Evolutionary conservation across 2,113 vertebrate species (phyloP).

Genomic region (Fulica atra): DNA sequence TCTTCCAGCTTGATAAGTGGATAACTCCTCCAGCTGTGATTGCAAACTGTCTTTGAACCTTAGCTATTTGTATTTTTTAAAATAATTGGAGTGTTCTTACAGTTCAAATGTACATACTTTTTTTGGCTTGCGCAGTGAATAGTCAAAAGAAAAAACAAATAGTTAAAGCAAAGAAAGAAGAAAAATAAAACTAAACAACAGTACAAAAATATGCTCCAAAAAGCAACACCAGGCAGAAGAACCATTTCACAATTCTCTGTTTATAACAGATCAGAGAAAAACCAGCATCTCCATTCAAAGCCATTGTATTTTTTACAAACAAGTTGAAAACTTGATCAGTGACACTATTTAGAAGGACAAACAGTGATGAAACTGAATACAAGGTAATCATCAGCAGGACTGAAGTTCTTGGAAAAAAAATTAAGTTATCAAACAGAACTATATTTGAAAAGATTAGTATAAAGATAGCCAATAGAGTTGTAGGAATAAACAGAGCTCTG

Average conservation of each 20-base stretch:
- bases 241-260: neutral
- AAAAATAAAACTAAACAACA: neutral
- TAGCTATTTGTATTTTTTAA: neutral
- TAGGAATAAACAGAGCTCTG: neutral
- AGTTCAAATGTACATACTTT: slow-evolving; percentile 5
- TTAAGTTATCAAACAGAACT: neutral
- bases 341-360: neutral
- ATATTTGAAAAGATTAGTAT: slow-evolving; percentile 26
- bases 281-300: neutral
- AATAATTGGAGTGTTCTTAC: slow-evolving; percentile 10
- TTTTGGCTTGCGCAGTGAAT: neutral
- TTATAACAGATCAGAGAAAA: neutral
- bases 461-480: neutral
- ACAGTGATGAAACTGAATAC: slow-evolving; percentile 31
- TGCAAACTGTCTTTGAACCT: slow-evolving; percentile 32
- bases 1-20: neutral
- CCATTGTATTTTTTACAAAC: neutral
- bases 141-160: slow-evolving; percentile 32
- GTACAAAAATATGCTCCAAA: neutral
- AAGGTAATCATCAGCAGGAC: slow-evolving; percentile 6
- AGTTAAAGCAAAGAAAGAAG: neutral
- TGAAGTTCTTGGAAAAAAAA: slow-evolving; percentile 20
- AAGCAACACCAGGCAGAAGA: neutral
- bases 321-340: neutral
- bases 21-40: neutral